Evolutionary conservation across 2,888 invertebrate genomes (phyloP), one percentile per base, ranked within the genome.

Genomic region (Oeneis ivallda): DNA sequence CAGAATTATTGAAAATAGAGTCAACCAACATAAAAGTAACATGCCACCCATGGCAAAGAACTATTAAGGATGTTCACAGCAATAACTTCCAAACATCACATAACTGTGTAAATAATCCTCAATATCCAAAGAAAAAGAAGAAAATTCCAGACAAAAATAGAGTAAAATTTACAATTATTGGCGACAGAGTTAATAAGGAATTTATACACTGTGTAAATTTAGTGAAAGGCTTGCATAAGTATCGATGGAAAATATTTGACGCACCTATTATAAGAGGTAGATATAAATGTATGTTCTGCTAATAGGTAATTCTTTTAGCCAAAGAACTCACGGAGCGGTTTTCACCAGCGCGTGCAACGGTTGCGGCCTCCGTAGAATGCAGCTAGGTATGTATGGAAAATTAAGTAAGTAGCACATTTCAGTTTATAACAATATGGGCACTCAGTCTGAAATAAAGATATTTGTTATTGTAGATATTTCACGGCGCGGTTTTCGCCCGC

Each of bases 181-280:
- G 92, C 9, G 85, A 84, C 68, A 79, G 82, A 75, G 72, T 84
- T 2, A 79, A 83, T 6, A 82, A 83, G 66, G 88, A 87, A 70
- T 92, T 88, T 74, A 85, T 85, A 64, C 84, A 85, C 64, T 87
- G 87, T 60, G 72, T 70, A 19, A 76, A 86, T 59, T 71, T 89
- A 60, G 80, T 85, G 17, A 80, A 79, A 66, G 85, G 80, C n/a
- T 73, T 92, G 43, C 78, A 87, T 67, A 89, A 83, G 62, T 89
- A 87, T 70, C 83, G 82, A 70, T 73, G 75, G 70, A 79, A 79
- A 60, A 61, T 71, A 26, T 89, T 89, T 71, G 82, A 81, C 62
- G 71, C 76, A 64, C 91, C 92, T 65, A 56, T 77, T 1, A 83
- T 92, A 69, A 79, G 77, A 81, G 88, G 91, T 89, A 81, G 88